phyloP scores from a whole-genome alignment of 2,888 invertebrate species.

The Hedya salicella region DNA sequence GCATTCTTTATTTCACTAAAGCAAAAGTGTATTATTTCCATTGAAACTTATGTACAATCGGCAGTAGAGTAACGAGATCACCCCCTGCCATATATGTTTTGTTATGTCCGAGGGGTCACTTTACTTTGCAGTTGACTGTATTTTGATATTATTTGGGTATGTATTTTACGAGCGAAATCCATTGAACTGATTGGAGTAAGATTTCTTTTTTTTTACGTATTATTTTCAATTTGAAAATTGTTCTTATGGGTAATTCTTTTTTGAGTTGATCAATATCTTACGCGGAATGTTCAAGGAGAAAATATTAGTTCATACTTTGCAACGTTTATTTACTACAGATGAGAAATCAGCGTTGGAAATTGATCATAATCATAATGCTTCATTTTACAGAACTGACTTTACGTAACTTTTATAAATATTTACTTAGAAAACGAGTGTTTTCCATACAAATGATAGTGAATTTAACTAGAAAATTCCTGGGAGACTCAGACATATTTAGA shows the following conservation, averaged over 20 bases:
- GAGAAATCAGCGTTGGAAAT: not conserved
- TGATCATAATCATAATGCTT: not conserved
- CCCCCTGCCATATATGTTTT: no score
- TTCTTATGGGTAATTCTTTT: constrained; percentile 2
- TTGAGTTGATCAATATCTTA: not conserved
- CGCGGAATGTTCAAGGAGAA: no score
- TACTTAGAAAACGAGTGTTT: no score
- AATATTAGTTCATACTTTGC: no score
- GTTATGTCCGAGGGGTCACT: no score
- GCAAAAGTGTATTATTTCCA: constrained; percentile 26
- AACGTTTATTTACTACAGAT: not conserved
- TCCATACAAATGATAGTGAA: no score
- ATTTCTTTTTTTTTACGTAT: constrained; percentile 35
- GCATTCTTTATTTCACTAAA: constrained; percentile 17
- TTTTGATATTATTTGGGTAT: constrained; percentile 18
- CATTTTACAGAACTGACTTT: not conserved
- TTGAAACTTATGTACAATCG: no score
- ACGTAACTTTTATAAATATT: no score
- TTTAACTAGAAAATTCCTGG: no score
- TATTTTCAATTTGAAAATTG: constrained; percentile 23
- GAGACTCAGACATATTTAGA: no score
- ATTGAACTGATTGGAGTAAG: constrained; percentile 43
- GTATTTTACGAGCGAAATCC: constrained; percentile 38
- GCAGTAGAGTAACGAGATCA: no score
- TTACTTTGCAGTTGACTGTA: not conserved